Percentiles rank a stretch among this genome's conserved stretches.
phyloP scores from a whole-genome alignment of 1,140 invertebrate species.

The Drosophila murphyi region DNA sequence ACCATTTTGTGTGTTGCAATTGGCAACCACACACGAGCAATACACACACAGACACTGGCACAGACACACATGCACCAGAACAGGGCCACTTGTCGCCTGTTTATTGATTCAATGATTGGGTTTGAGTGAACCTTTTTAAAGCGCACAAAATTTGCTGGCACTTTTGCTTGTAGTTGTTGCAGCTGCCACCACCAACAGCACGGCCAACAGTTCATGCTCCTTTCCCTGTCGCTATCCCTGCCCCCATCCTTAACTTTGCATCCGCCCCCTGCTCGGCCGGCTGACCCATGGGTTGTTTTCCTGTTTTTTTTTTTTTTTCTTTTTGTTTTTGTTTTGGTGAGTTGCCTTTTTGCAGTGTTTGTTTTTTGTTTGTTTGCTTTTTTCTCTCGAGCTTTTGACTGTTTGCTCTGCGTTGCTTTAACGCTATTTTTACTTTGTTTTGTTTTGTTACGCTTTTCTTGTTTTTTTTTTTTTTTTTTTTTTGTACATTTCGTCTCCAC shows the following conservation, averaged over 20 bases:
- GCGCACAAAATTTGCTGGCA: conserved; percentile 50
- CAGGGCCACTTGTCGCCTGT: conserved; percentile 66
- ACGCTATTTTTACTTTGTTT: conserved; percentile 68
- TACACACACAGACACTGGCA: conserved; percentile 3
- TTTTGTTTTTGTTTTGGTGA: conserved; percentile 45
- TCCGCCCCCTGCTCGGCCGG: conserved; percentile 4
- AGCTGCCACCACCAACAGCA: conserved; percentile 13
- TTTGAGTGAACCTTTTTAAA: conserved; percentile 79
- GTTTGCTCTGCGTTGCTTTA: conserved; percentile 82
- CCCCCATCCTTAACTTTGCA: background rate
- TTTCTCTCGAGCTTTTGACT: conserved; percentile 68
- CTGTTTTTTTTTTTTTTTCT: conserved; percentile 31
- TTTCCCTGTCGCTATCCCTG: background rate
- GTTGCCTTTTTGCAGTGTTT: conserved; percentile 78
- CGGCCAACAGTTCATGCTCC: background rate
- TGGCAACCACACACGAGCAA: conserved; percentile 41
- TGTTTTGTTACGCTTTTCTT: conserved; percentile 46
- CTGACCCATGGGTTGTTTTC: conserved; percentile 44
- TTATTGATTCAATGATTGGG: conserved; percentile 81
- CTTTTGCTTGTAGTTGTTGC: conserved; percentile 63
- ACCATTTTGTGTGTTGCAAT: conserved; percentile 49
- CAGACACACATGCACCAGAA: conserved; percentile 20
- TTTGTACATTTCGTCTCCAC: conserved; percentile 51
- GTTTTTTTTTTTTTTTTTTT: conserved; percentile 48
- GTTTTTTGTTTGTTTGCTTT: conserved; percentile 71